These are phyloP conservation scores for Steatocranus sp. DNA, from an alignment of 2,797 vertebrate species.

Conservation along the genomic window DNA sequence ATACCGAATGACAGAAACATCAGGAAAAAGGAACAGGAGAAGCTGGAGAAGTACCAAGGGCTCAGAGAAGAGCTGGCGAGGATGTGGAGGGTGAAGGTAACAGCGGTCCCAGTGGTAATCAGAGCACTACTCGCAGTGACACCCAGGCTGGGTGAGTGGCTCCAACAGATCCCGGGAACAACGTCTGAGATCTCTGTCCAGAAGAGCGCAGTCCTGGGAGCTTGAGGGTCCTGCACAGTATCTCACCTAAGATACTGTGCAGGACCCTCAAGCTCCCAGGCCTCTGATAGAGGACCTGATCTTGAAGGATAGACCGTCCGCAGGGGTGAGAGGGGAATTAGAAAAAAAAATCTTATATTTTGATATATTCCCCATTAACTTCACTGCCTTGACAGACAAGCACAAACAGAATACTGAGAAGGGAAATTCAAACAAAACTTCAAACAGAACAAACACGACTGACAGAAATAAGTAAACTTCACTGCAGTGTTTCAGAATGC, in stretches of 20 bases:
- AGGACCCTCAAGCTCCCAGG: neutral
- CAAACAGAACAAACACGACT: neutral
- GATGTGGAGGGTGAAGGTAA: neutral
- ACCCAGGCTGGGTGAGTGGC: fast-evolving
- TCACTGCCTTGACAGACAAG: neutral
- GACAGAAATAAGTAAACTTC: neutral
- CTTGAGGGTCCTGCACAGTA: no score
- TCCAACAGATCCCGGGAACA: neutral
- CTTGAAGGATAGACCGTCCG: neutral
- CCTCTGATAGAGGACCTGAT: fast-evolving
- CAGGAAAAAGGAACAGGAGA: fast-evolving
- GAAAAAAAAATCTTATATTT: fast-evolving
- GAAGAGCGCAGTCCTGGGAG: fast-evolving
- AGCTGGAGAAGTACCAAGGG: neutral
- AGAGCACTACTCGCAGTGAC: neutral
- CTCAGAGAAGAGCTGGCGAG: neutral
- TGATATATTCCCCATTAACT: fast-evolving
- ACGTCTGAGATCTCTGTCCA: neutral
- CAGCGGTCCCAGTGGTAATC: fast-evolving
- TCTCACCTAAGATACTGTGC: neutral
- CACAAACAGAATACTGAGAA: neutral
- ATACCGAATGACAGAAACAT: fast-evolving
- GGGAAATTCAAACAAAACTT: neutral
- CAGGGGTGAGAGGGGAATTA: neutral
- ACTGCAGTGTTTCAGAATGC: neutral